Evolutionary conservation across 2,113 vertebrate species (phyloP), one percentile per base, ranked within the genome.

Genomic region (Trochalopteron elliotii): DNA sequence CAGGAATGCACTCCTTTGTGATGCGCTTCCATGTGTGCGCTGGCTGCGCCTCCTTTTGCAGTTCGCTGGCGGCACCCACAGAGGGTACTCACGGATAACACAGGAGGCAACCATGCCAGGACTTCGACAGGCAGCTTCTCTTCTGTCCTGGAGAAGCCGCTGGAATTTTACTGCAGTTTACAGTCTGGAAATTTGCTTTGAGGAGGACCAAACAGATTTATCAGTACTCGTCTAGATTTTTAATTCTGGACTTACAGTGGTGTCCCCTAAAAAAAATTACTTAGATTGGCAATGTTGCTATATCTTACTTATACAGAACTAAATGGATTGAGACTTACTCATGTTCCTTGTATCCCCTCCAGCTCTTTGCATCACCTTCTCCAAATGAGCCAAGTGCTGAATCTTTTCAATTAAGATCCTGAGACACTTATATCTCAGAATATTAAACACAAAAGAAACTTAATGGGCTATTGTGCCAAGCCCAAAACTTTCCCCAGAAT

Each of bases 21-120:
- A 7, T 2, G 15, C 1, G 0, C 9, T 42, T 39, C n/a, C 47
- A 0, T 0, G 17, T 0, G 22, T 1, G 15, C 18, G 5, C 6
- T 39, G 2, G 1, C 23, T 7, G 70, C 1, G 10, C 40, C 25
- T 25, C 1, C 14, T 2, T 47, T 1, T 89, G 92, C 79, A 96
- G 56, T 88, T 64, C 1, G 49, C 0, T 0, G 15, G 5, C 0
- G 4, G 2, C 2, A 6, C 85, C 96, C 16, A 0, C 52, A 96
- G 96, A 81, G 86, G 94, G 90, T 20, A 56, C 37, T 11, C 59
- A 39, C 1, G 20, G 71, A 60, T 42, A 74, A 52, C 12, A 2
- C 35, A 25, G 23, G 1, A 13, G 12, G 6, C 2, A 9, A 4
- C 1, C 1, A 1, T 2, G 3, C 28, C 37, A 2, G 17, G 9